phyloP scores from a whole-genome alignment of 2,113 vertebrate genomes.

The Halcyon senegalensis region DNA sequence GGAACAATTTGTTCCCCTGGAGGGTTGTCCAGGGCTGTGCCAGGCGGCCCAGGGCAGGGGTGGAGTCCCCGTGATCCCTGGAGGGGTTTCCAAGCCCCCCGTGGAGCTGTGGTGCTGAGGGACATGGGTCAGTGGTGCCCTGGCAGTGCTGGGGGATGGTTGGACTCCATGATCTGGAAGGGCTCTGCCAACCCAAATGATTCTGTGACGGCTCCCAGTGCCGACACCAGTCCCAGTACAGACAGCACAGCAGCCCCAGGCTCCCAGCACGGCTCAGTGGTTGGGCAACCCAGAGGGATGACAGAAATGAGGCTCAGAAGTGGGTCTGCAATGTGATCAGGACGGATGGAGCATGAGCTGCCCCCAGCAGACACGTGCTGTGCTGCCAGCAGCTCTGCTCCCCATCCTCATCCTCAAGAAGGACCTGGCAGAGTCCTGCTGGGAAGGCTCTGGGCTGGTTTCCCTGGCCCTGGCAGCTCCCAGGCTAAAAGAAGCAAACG shows the following conservation, averaged over 20 bases:
- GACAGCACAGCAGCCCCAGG: not conserved
- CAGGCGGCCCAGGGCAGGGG: too few species aligned
- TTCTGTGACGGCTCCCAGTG: not conserved
- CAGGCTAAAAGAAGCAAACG: not conserved
- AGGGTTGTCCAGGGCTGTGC: too few species aligned
- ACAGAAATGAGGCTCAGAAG: rapidly evolving
- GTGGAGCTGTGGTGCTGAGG: not conserved
- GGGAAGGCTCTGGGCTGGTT: not conserved
- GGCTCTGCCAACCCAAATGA: not conserved
- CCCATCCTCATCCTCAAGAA: not conserved
- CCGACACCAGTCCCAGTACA: rapidly evolving
- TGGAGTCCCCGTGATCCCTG: too few species aligned
- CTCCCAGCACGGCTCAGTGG: rapidly evolving
- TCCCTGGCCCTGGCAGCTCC: not conserved
- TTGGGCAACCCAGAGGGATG: not conserved
- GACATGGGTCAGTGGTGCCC: not conserved
- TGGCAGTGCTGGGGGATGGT: not conserved
- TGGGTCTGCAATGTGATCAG: not conserved
- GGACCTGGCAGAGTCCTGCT: not conserved
- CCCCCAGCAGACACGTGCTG: not conserved
- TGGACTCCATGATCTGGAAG: not conserved
- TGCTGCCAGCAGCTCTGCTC: not conserved
- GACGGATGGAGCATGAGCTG: not conserved
- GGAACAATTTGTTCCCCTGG: too few species aligned
- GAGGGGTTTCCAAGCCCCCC: too few species aligned